A percentile compares a stretch with the other conserved stretches of the same genome.
Evolutionary conservation across 2,888 invertebrate species (phyloP).

Genomic region (Agriotes lineatus): DNA sequence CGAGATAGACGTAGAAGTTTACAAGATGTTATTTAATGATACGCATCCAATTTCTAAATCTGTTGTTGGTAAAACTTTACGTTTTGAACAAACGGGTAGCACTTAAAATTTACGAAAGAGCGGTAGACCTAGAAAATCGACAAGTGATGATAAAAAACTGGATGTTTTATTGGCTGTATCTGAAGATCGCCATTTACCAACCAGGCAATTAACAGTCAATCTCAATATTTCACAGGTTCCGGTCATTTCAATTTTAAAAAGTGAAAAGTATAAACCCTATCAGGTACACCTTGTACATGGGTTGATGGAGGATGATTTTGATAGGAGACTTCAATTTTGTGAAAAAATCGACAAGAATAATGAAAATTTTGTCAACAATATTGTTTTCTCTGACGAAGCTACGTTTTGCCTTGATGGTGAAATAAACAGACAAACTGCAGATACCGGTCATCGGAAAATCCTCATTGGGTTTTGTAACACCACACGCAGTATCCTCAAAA

Average conservation of each 20-base stretch:
- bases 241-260: background rate
- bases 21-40: slow-evolving; percentile 4
- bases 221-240: no score
- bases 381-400: slow-evolving; percentile 6
- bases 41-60: no score
- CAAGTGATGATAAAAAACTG: no score
- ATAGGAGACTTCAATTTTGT: no score
- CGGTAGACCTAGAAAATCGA: no score
- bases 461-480: background rate
- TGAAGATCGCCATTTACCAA: background rate
- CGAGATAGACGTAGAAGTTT: no score
- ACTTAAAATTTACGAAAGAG: background rate
- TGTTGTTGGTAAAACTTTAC: no score
- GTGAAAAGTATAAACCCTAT: background rate
- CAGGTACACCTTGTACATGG: slow-evolving; percentile 3
- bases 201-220: no score
- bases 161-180: background rate
- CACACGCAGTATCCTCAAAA: background rate
- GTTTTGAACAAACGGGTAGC: background rate
- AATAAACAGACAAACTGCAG: slow-evolving; percentile 8
- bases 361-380: background rate
- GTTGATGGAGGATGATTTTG: background rate
- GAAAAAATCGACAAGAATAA: no score
- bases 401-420: background rate
- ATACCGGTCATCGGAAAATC: background rate